A percentile compares a stretch with the other conserved stretches of the same genome.
These are phyloP conservation scores for Tridacna crocea DNA, from an alignment of 2,888 invertebrate species.

Conservation along the genomic window DNA sequence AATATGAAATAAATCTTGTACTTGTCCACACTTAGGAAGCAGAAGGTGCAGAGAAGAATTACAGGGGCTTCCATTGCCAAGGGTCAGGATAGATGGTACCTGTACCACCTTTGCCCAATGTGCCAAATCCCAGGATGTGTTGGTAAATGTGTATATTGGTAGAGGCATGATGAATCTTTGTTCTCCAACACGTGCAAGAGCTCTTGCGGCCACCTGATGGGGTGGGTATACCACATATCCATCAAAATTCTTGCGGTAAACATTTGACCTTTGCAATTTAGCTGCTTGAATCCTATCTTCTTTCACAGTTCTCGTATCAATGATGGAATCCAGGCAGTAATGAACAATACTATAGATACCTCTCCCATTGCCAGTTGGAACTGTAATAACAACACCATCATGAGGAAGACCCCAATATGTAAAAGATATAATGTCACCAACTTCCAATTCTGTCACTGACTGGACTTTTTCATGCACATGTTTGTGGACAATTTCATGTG, in stretches of 20 bases:
- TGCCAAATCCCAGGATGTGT: constrained; percentile 43
- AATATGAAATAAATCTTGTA: too few species aligned
- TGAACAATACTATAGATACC: constrained; percentile 29
- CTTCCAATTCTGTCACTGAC: constrained; percentile 6
- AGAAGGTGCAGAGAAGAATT: too few species aligned
- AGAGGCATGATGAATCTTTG: constrained; percentile 6
- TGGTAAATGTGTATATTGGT: not conserved
- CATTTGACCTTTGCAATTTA: constrained; percentile 3
- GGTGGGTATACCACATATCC: constrained; percentile 31
- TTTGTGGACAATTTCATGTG: constrained; percentile 27
- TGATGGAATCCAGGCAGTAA: constrained; percentile 29
- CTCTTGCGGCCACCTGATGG: constrained; percentile 25
- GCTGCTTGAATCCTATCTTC: constrained; percentile 28
- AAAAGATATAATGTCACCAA: constrained; percentile 38
- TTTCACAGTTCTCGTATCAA: constrained; percentile 25
- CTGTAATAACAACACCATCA: constrained; percentile 32
- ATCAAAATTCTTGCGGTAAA: constrained; percentile 32
- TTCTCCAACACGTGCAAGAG: constrained; percentile 34
- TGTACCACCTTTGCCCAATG: constrained; percentile 55
- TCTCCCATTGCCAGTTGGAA: not conserved
- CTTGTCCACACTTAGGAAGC: too few species aligned
- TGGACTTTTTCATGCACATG: constrained; percentile 13
- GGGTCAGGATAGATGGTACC: constrained; percentile 9
- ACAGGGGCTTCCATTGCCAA: too few species aligned
- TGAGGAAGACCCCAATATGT: constrained; percentile 38